Percentiles rank a stretch among this genome's conserved stretches.
Conservation (phyloP, 1,140 invertebrate genomes). For the Condylostylus longicornis region DNA sequence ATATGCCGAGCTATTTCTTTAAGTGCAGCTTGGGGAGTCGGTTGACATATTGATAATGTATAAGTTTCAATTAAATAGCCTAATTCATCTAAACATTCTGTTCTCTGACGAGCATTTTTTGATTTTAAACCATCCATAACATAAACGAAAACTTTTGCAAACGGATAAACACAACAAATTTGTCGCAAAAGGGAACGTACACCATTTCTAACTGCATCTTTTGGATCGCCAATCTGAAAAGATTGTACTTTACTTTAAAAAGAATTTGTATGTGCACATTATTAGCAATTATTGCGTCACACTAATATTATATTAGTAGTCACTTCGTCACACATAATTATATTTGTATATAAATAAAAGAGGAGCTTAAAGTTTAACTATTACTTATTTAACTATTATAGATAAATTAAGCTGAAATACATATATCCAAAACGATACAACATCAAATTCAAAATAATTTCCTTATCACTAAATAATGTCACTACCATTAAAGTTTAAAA, state of each 20-base stretch:
- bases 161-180: constrained; percentile 73
- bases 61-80: constrained; percentile 73
- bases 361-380: too few relatives aligned
- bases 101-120: constrained; percentile 89
- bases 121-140: constrained; percentile 91
- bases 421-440: too few relatives aligned
- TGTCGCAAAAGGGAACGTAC: constrained; percentile 75
- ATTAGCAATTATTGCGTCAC: too few relatives aligned
- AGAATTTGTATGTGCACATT: too few relatives aligned
- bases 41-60: constrained; percentile 72
- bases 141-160: constrained; percentile 76
- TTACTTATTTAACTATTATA: too few relatives aligned
- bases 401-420: too few relatives aligned
- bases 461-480: too few relatives aligned
- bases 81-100: constrained; percentile 89
- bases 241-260: not conserved
- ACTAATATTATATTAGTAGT: too few relatives aligned
- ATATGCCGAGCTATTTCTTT: constrained; percentile 91
- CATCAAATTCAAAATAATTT: too few relatives aligned
- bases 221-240: constrained; percentile 79
- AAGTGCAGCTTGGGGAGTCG: constrained; percentile 57
- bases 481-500: not conserved
- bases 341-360: too few relatives aligned
- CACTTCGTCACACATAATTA: too few relatives aligned
- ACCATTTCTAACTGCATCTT: constrained; percentile 81